Base-by-base conservation (phyloP, 2,797 vertebrate species). In the Ispidina lecontei region DNA sequence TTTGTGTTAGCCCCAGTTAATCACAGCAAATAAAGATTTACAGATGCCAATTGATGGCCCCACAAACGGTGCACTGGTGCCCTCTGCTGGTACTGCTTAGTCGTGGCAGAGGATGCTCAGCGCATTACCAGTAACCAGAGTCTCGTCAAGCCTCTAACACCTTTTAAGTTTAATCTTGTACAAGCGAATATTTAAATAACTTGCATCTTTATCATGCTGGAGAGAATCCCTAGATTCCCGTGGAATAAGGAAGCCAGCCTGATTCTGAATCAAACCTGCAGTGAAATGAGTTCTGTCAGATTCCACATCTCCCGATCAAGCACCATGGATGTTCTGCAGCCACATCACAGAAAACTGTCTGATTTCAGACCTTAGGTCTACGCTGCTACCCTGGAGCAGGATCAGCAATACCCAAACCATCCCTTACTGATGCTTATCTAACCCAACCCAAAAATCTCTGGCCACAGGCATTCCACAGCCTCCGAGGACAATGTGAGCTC, bases 21-120 rank as follows among this genome's bases (percentile, higher is more conserved):
- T 43, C 44, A 67, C 33, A 37, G 14, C 49, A 55, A 59, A 37
- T 3, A 10, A 39, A 56, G 3, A 26, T 63, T 55, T 49, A 55
- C 63, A n/a, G 41, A 35, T 29, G 54, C 11, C 43, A 1, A 0
- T 3, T 4, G 8, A 14, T 5, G 20, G 8, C 71, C 55, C 4
- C 2, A 8, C 16, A 21, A 28, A 37, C 25, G 43, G 71, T 63
- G 89, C 79, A 2, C 35, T 64, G 71, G 14, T 65, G 8, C 96
- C 95, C 97, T 94, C 97, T 97, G 59, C 96, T 92, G 97, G 95
- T 28, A 0, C 0, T 2, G 8, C 0, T 5, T 1, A 15, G 78
- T 39, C 95, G 94, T 8, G 64, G 84, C 96, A 84, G 18, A 4
- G 33, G 35, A 29, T 4, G 33, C 25, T 21, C 54, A 0, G 3